Evolutionary conservation across 2,797 vertebrate species (phyloP).

Genomic region (Sebastes trivittatus): DNA sequence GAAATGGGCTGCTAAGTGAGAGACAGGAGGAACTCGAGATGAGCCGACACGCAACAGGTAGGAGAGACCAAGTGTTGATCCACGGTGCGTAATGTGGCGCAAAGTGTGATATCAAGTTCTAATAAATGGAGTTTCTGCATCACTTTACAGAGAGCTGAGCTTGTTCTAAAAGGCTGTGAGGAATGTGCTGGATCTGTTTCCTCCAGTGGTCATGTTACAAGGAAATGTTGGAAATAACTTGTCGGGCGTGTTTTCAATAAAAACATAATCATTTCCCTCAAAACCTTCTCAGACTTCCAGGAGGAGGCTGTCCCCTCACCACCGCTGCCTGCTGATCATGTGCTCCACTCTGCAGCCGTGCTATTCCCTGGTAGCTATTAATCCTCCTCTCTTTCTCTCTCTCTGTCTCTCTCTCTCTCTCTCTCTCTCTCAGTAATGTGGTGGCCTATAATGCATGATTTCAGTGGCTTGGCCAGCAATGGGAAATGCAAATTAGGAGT

Average conservation of each 20-base stretch:
- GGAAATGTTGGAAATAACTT: not conserved
- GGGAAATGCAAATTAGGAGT: not conserved
- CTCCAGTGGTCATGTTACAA: not conserved
- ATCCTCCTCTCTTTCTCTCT: not conserved
- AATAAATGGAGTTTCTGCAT: not conserved
- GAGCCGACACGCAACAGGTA: conserved; percentile 73
- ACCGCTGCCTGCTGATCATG: conserved; percentile 73
- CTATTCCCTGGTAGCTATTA: conserved; percentile 76
- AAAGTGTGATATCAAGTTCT: no score
- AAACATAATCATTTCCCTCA: conserved; percentile 17
- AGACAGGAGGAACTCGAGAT: conserved; percentile 35
- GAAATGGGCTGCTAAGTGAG: not conserved
- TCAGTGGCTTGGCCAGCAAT: not conserved
- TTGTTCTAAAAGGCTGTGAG: not conserved
- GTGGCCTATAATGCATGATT: not conserved
- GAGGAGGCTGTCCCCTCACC: conserved; percentile 34
- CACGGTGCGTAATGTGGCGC: not conserved
- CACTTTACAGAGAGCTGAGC: not conserved
- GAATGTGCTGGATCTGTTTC: conserved; percentile 22
- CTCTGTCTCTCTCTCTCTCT: no score
- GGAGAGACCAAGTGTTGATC: not conserved
- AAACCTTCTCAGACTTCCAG: conserved; percentile 54
- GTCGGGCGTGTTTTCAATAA: conserved; percentile 17
- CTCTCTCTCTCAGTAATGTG: no score
- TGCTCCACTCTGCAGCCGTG: conserved; percentile 79